Conservation (phyloP, 2,888 invertebrate genomes). For the Xanthostigma xanthostigma region DNA sequence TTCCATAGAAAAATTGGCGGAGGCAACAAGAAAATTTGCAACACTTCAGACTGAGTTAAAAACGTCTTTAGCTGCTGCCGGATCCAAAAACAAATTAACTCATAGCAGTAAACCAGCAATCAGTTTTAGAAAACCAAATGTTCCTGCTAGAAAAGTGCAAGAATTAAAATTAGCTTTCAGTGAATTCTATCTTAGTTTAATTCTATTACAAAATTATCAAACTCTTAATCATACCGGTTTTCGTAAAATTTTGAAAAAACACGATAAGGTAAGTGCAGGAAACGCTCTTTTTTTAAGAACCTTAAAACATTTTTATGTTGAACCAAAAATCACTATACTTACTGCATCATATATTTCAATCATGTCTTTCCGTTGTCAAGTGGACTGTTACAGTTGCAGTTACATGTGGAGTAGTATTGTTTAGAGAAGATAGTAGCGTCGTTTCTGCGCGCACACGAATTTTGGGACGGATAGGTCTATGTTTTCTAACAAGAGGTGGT, state of each 20-base stretch:
- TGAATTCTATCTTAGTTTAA: slow-evolving; percentile 76
- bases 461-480: neutral
- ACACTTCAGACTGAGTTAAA: slow-evolving; percentile 57
- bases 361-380: too few relatives aligned
- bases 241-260: slow-evolving; percentile 79
- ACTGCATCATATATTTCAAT: too few relatives aligned
- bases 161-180: slow-evolving; percentile 79
- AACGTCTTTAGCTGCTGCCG: slow-evolving; percentile 25
- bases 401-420: too few relatives aligned
- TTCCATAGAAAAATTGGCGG: slow-evolving; percentile 63
- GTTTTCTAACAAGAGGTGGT: neutral
- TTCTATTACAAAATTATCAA: slow-evolving; percentile 77
- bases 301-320: too few relatives aligned
- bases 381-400: too few relatives aligned
- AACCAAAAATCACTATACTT: too few relatives aligned
- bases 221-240: slow-evolving; percentile 81
- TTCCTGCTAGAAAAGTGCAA: slow-evolving; percentile 54
- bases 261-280: slow-evolving; percentile 55
- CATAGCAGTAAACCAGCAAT: slow-evolving; percentile 16
- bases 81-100: slow-evolving; percentile 20
- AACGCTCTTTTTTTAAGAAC: neutral
- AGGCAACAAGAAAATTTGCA: slow-evolving; percentile 68
- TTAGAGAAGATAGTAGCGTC: too few relatives aligned
- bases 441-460: too few relatives aligned
- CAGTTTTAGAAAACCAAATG: slow-evolving; percentile 20